Base-by-base conservation (phyloP, 1,140 invertebrate species). In the Drosophila pruinosa region DNA sequence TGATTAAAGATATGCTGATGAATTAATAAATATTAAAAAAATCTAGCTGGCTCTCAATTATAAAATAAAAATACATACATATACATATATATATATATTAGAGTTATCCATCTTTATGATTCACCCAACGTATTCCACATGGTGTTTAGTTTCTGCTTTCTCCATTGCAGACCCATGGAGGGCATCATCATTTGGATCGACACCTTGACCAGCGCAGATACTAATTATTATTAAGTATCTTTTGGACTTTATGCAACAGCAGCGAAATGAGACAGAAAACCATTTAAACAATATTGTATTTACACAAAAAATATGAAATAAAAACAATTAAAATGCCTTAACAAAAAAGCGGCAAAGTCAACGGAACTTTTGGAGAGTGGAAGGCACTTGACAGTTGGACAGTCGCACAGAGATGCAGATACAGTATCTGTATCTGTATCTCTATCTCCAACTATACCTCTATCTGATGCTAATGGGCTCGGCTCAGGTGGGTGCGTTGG, bases 231-330 rank as follows among this genome's bases (percentile, higher is more conserved):
- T 85, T 74, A 75, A 81, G 81, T 81, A 80, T 80, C 76, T 76
- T 70, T 80, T 85, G 58, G 59, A 47, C 57, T 88, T 88, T 88
- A 86, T 88, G 82, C 78, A 86, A 86, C 76, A 64, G 31, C 22
- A 38, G 31, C 17, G 26, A 59, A 21, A 36, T 34, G 8, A 68
- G 41, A 36, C 58, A 48, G 53, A 58, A 79, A 56, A 48, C 34
- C 76, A 86, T 83, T 83, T 86, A 83, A 88, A 88, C 72, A 69
- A 86, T 77, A 81, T 86, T 75, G 72, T 86, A 78, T 86, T 88
- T 78, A 86, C 82, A 86, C 76, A 83, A 83, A 82, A 67, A 73
- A 72, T 52, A 56, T n/a, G n/a, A n/a, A n/a, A n/a, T n/a, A 86
- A 83, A 65, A 75, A 73, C 57, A 59, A 62, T 79, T 81, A 77